phyloP scores from a whole-genome alignment of 37 sponge, comb jelly and placozoan genomes.

The Spongia lamella region DNA sequence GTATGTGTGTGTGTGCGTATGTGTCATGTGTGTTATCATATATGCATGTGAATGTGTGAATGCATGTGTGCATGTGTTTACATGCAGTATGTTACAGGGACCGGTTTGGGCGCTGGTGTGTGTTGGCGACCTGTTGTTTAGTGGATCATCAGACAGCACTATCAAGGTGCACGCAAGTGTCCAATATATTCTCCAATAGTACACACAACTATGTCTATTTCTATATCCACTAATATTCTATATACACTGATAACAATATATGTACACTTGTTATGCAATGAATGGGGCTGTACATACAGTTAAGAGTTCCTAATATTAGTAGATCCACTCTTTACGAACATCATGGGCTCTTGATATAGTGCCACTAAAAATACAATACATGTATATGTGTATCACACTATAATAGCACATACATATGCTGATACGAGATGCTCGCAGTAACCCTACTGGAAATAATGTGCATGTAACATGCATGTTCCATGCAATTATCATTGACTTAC shows the following conservation, averaged over 20 bases:
- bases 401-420: neutral
- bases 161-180: slow-evolving; percentile 94
- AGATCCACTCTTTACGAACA: neutral
- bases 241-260: neutral
- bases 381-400: neutral
- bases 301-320: neutral
- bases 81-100: slow-evolving; percentile 35
- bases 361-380: neutral
- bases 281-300: neutral
- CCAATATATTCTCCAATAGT: too few species aligned
- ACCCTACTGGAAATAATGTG: too few species aligned
- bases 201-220: too few species aligned
- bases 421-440: too few species aligned
- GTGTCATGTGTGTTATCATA: too few species aligned
- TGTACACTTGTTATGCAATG: neutral
- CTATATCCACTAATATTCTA: neutral
- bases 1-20: too few species aligned
- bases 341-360: neutral
- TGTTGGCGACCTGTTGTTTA: slow-evolving; percentile 74
- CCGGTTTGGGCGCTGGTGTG: slow-evolving; percentile 85
- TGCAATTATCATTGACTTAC: too few species aligned
- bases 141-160: slow-evolving; percentile 89
- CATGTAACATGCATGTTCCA: too few species aligned
- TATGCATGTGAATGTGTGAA: too few species aligned
- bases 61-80: neutral